Percentiles rank a stretch among this genome's conserved stretches.
Evolutionary conservation across 2,113 vertebrate genomes (phyloP).

Genomic region (Xyrauchen texanus): DNA sequence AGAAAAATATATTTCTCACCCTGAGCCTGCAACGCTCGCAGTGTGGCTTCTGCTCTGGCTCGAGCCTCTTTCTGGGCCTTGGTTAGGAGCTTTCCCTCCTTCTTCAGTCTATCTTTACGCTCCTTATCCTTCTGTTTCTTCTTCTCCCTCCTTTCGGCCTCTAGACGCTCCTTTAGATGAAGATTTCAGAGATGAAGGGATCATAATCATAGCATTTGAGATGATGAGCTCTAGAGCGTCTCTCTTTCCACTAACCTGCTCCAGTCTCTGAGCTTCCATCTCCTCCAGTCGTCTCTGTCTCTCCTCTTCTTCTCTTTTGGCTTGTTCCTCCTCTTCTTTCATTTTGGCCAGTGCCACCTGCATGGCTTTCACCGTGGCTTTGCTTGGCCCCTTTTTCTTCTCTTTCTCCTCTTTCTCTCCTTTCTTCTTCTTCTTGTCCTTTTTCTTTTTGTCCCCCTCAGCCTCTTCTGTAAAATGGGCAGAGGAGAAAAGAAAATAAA

Average conservation of each 20-base stretch:
- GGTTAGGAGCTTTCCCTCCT: slow-evolving; percentile 94
- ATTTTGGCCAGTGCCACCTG: slow-evolving; percentile 93
- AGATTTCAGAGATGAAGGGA: not conserved
- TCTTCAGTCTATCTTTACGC: slow-evolving; percentile 94
- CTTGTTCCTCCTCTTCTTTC: slow-evolving; percentile 94
- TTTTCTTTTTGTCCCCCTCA: slow-evolving; percentile 93
- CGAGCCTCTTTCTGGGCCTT: slow-evolving; percentile 90
- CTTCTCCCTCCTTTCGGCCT: slow-evolving; percentile 93
- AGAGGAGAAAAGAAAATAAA: not conserved
- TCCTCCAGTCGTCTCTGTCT: slow-evolving; percentile 84
- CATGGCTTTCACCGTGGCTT: slow-evolving; percentile 96
- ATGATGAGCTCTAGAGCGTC: not conserved
- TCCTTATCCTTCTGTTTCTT: slow-evolving; percentile 98
- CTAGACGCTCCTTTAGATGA: slow-evolving; percentile 84
- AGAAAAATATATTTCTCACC: slow-evolving; percentile 71
- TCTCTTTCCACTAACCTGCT: slow-evolving; percentile 80
- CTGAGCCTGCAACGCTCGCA: slow-evolving; percentile 91
- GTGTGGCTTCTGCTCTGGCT: slow-evolving; percentile 87
- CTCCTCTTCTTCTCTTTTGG: slow-evolving; percentile 90
- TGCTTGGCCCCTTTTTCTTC: slow-evolving; percentile 97
- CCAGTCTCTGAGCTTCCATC: slow-evolving; percentile 85
- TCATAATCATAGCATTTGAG: not conserved
- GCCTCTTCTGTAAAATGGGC: slow-evolving; percentile 71
- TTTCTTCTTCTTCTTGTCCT: slow-evolving; percentile 96
- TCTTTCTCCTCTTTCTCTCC: slow-evolving; percentile 83